These are phyloP conservation scores for Anas bahamensis DNA, from an alignment of 2,797 vertebrate genomes.

Conservation along the genomic window DNA sequence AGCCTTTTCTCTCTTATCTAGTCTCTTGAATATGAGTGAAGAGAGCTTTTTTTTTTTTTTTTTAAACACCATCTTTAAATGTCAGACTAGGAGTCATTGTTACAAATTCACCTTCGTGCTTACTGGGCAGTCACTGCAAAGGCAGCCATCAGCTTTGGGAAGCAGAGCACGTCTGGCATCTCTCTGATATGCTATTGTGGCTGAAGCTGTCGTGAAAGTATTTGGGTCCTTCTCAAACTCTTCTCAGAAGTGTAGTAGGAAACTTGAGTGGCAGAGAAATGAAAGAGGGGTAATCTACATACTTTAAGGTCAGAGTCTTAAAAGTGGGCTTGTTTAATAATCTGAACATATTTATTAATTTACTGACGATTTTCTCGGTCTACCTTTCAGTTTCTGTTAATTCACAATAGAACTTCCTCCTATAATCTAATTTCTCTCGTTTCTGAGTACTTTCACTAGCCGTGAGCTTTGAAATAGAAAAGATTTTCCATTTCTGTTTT, in stretches of 20 bases:
- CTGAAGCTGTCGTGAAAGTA: neutral
- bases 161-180: neutral
- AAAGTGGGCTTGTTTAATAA: neutral
- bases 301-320: neutral
- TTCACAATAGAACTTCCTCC: neutral
- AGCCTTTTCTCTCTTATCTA: conserved; percentile 59
- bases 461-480: neutral
- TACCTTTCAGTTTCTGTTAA: neutral
- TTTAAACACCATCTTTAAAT: neutral
- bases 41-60: neutral
- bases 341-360: neutral
- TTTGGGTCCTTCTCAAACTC: neutral
- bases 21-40: neutral
- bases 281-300: neutral
- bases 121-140: neutral
- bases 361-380: neutral
- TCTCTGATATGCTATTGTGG: neutral
- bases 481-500: neutral
- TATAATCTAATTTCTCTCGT: neutral
- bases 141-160: neutral
- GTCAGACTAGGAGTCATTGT: neutral
- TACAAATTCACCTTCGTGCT: neutral
- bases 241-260: neutral
- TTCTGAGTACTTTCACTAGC: neutral
- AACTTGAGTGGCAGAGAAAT: neutral